phyloP scores from a whole-genome alignment of 2,113 vertebrate species.

The Oreochromis aureus region DNA sequence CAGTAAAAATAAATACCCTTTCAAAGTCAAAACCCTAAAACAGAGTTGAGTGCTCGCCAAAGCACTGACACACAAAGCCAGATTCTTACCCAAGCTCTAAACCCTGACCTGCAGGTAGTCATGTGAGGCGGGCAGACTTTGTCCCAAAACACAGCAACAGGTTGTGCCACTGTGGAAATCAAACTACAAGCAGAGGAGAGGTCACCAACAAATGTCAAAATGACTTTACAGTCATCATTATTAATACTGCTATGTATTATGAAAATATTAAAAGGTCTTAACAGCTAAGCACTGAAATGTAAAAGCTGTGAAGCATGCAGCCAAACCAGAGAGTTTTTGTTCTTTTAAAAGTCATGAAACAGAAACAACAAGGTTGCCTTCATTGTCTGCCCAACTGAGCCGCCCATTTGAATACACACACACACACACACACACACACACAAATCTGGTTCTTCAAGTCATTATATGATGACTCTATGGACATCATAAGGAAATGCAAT shows the following conservation, averaged over 20 bases:
- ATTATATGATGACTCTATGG: not conserved
- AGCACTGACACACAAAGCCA: not conserved
- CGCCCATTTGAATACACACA: not conserved
- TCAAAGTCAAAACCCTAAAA: not conserved
- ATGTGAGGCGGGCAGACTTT: slow-evolving; percentile 38
- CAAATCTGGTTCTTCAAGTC: not conserved
- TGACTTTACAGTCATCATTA: not conserved
- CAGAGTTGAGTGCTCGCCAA: not conserved
- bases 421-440: not conserved
- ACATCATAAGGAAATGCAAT: not conserved
- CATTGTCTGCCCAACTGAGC: not conserved
- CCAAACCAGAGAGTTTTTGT: not conserved
- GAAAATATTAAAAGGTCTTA: not conserved
- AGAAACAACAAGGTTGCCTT: not conserved
- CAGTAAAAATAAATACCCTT: not conserved
- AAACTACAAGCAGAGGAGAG: not conserved
- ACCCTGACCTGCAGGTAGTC: slow-evolving; percentile 35
- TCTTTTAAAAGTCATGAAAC: not conserved
- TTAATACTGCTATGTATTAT: not conserved
- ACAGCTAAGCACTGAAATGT: not conserved
- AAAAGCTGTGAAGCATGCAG: not conserved
- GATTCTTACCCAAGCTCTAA: slow-evolving; percentile 17
- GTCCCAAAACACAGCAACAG: slow-evolving; percentile 40
- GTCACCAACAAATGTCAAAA: not conserved
- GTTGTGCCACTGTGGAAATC: not conserved